Evolutionary conservation across 2,888 invertebrate species (phyloP).

Genomic region (Gymnocheta viridis): DNA sequence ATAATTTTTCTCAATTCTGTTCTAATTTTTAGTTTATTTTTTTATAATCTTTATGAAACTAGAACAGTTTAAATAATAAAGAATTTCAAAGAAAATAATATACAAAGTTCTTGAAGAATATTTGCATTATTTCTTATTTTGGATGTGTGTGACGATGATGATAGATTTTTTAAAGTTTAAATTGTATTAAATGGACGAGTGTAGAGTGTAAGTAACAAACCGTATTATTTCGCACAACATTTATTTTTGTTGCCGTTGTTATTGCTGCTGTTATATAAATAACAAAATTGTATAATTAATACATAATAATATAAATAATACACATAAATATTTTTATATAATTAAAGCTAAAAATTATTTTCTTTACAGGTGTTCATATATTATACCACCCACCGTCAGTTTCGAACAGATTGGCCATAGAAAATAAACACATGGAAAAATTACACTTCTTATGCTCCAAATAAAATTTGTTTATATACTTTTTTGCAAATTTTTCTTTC

Average conservation of each 20-base stretch:
- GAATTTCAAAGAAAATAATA: conserved; percentile 37
- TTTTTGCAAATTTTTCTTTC: background rate
- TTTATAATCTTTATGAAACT: conserved; percentile 4
- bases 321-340: conserved; percentile 60
- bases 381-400: background rate
- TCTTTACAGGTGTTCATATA: background rate
- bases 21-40: conserved; percentile 23
- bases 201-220: conserved; percentile 79
- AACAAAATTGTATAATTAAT: conserved; percentile 53
- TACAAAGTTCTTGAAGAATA: conserved; percentile 70
- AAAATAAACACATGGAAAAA: no score
- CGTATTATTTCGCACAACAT: conserved; percentile 73
- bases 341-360: conserved; percentile 57
- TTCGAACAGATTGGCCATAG: background rate
- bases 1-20: conserved; percentile 60
- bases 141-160: conserved; percentile 32
- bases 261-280: conserved; percentile 50
- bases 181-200: conserved; percentile 80
- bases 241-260: conserved; percentile 43
- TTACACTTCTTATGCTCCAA: no score
- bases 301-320: conserved; percentile 47
- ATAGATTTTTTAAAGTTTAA: conserved; percentile 70
- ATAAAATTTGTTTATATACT: no score
- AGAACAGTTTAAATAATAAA: conserved; percentile 65
- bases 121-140: conserved; percentile 66